phyloP scores from a whole-genome alignment of 2,888 invertebrate species.

The Cantharis rufa region DNA sequence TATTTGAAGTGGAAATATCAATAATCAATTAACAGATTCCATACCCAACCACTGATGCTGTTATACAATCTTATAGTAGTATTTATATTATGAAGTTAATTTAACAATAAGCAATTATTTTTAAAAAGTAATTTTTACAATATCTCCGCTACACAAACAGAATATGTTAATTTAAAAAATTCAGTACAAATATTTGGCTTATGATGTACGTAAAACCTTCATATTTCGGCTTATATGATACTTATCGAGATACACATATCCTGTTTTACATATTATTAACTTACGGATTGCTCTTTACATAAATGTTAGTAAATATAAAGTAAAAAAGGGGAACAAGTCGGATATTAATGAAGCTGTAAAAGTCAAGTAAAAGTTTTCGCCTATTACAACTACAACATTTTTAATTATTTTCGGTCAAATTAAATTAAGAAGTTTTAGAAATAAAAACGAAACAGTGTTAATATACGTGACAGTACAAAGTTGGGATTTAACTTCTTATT shows the following conservation, averaged over 20 bases:
- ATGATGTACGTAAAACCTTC: background rate
- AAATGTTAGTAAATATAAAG: background rate
- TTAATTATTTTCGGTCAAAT: background rate
- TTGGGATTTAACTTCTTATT: background rate
- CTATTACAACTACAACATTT: background rate
- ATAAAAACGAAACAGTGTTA: background rate
- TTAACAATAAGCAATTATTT: no score
- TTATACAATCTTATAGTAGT: no score
- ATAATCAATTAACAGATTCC: background rate
- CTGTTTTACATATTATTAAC: background rate
- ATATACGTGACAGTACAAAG: background rate
- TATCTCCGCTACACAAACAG: no score
- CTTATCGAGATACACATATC: background rate
- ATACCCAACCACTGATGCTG: no score
- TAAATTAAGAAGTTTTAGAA: background rate
- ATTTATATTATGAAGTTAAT: no score
- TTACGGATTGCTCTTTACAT: background rate
- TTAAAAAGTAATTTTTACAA: no score
- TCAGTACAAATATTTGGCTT: background rate
- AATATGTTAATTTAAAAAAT: background rate
- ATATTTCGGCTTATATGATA: background rate
- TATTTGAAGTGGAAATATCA: background rate
- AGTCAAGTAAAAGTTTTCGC: background rate
- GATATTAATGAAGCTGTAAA: background rate
- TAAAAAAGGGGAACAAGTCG: background rate